These are phyloP conservation scores for Drosophila picticornis DNA, from an alignment of 2,888 invertebrate genomes.

Conservation along the genomic window DNA sequence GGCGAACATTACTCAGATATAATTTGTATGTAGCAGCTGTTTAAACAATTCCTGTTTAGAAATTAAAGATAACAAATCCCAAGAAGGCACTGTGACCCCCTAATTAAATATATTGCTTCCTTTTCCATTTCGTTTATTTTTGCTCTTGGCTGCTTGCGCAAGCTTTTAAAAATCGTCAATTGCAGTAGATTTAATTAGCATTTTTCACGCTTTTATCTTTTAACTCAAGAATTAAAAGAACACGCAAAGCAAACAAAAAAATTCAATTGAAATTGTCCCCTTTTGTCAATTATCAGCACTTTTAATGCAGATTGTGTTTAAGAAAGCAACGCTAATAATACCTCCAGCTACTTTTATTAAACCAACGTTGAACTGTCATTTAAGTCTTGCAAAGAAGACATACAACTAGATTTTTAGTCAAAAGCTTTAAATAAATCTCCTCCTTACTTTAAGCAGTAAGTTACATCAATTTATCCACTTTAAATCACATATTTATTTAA, in stretches of 20 bases:
- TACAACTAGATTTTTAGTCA: neutral
- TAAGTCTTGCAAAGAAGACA: neutral
- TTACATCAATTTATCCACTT: neutral
- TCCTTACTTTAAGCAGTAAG: neutral
- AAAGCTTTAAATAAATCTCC: neutral
- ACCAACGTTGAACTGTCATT: neutral
- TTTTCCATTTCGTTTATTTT: neutral
- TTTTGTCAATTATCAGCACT: neutral
- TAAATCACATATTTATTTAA: neutral
- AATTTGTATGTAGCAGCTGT: neutral
- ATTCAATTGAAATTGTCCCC: neutral
- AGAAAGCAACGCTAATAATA: neutral
- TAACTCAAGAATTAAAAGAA: no score
- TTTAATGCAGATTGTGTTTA: neutral
- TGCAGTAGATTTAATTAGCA: conserved; percentile 3
- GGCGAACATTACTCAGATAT: neutral
- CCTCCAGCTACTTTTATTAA: neutral
- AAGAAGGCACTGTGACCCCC: neutral
- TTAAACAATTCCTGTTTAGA: neutral
- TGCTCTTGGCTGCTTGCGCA: neutral
- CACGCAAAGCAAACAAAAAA: neutral
- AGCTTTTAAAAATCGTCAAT: neutral
- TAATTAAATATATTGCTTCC: conserved; percentile 10
- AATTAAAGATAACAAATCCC: neutral
- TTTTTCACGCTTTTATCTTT: neutral